Evolutionary conservation across 2,113 vertebrate genomes (phyloP).

Genomic region (Egretta garzetta): DNA sequence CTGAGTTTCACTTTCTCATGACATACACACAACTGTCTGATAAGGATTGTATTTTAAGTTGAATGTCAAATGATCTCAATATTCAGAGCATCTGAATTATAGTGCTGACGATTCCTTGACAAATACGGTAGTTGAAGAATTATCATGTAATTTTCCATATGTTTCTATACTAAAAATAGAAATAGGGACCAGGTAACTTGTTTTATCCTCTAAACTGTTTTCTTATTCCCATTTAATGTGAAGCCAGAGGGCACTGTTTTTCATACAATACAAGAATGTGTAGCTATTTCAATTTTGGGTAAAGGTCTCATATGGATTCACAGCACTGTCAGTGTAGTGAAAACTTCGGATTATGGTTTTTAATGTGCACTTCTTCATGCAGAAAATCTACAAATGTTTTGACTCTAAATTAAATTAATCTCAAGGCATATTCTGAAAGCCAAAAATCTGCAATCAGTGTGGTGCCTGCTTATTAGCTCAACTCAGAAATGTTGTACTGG

Average conservation of each 20-base stretch:
- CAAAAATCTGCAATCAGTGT: background rate
- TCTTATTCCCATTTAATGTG: background rate
- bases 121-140: background rate
- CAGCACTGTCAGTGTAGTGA: background rate
- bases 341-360: conserved; percentile 1
- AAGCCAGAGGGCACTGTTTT: conserved; percentile 23
- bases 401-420: background rate
- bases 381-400: conserved; percentile 30
- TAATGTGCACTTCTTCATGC: background rate
- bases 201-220: background rate
- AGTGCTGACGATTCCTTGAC: background rate
- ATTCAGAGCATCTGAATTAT: background rate
- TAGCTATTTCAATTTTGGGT: background rate
- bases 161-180: background rate
- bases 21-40: background rate
- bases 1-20: background rate
- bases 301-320: background rate
- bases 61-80: background rate
- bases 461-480: background rate
- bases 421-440: background rate
- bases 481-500: background rate
- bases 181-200: background rate
- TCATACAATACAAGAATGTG: background rate
- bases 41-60: background rate
- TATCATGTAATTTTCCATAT: background rate